Percentiles rank a stretch among this genome's conserved stretches.
phyloP scores from a whole-genome alignment of 2,797 vertebrate genomes.

The Emydoidea blandingii region DNA sequence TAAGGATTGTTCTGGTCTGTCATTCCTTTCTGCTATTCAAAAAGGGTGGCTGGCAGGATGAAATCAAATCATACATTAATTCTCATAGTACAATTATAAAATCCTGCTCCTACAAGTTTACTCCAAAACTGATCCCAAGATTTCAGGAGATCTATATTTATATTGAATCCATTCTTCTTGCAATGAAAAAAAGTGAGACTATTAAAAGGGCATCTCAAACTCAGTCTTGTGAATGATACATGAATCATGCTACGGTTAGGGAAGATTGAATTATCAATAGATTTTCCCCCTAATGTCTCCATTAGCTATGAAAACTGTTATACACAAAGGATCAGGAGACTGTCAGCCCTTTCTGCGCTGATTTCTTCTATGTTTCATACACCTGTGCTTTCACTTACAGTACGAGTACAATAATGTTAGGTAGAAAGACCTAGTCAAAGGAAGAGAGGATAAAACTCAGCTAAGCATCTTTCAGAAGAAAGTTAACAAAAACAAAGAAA shows the following conservation, averaged over 20 bases:
- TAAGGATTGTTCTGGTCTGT: no score
- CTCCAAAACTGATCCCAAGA: background rate
- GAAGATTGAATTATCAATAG: background rate
- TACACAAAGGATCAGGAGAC: background rate
- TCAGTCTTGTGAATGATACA: background rate
- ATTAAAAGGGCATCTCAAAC: background rate
- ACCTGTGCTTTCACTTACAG: background rate
- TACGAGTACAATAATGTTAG: background rate
- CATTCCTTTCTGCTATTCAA: no score
- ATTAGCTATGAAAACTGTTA: background rate
- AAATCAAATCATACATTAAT: no score
- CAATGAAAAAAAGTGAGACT: background rate
- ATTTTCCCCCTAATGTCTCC: background rate
- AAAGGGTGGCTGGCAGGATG: no score
- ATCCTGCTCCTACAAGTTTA: background rate
- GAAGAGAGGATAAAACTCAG: background rate
- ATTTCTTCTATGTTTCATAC: background rate
- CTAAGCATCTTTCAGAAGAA: background rate
- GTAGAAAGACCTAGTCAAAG: background rate
- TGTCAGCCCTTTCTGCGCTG: background rate
- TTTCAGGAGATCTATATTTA: background rate
- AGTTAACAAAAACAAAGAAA: background rate
- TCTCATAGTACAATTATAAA: no score
- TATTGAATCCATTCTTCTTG: background rate
- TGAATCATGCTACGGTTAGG: background rate